Evolutionary conservation across 1,140 invertebrate species (phyloP).

Genomic region (Eriosoma lanigerum): DNA sequence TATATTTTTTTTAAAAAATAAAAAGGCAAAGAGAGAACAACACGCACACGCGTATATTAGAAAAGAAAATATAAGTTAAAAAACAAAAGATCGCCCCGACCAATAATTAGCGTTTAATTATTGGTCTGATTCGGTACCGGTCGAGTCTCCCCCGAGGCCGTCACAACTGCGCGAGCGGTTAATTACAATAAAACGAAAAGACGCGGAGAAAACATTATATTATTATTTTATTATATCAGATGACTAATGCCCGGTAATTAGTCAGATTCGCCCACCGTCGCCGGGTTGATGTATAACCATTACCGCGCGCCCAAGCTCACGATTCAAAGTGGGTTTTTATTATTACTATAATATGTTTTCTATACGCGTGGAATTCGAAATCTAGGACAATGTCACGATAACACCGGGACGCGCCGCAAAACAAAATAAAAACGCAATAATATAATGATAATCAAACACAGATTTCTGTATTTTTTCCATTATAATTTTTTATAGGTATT

Average conservation of each 20-base stretch:
- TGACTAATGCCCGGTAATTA: conserved; percentile 52
- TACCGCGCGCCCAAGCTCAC: conserved; percentile 22
- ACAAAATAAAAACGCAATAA: neutral
- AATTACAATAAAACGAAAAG: conserved; percentile 42
- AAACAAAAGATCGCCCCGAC: conserved; percentile 48
- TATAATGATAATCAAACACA: too few relatives aligned
- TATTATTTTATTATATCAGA: neutral
- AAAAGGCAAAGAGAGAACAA: neutral
- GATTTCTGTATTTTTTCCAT: too few relatives aligned
- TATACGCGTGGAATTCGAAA: neutral
- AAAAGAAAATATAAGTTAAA: neutral
- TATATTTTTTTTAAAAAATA: too few relatives aligned
- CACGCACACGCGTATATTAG: neutral
- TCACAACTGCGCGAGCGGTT: conserved; percentile 41
- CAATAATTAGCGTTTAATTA: conserved; percentile 50
- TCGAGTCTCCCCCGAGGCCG: conserved; percentile 34
- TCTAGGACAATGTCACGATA: conserved; percentile 36
- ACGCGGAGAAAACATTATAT: conserved; percentile 32
- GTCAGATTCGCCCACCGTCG: conserved; percentile 50
- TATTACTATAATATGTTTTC: too few relatives aligned
- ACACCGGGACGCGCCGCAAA: neutral
- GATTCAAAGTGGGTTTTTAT: conserved; percentile 45
- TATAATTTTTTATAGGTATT: too few relatives aligned
- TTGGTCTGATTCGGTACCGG: conserved; percentile 42
- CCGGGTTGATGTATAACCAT: neutral